A percentile compares a stretch with the other conserved stretches of the same genome.
These are phyloP conservation scores for Acanthosepion lycidas DNA, from an alignment of 2,888 invertebrate species.

Conservation along the genomic window DNA sequence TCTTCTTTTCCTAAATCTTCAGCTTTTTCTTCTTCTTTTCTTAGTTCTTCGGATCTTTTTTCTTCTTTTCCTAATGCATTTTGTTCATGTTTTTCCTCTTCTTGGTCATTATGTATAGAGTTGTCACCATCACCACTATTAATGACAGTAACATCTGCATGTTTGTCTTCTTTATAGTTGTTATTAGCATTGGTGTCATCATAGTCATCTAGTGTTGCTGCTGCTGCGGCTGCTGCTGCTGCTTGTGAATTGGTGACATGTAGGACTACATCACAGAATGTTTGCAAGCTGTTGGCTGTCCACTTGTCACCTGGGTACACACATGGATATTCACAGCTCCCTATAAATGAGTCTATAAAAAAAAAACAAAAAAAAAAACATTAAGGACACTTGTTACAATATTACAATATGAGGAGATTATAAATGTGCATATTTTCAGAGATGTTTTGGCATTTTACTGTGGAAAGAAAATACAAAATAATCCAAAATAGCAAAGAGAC, in stretches of 20 bases:
- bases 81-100: neutral
- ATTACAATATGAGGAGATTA: neutral
- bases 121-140: neutral
- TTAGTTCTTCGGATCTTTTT: neutral
- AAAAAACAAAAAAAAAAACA: neutral
- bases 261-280: slow-evolving; percentile 43
- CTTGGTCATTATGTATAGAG: neutral
- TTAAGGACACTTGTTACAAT: neutral
- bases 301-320: slow-evolving; percentile 45
- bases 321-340: slow-evolving; percentile 45
- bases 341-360: slow-evolving; percentile 43
- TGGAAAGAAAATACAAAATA: neutral
- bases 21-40: neutral
- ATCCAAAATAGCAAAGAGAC: neutral
- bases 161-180: neutral
- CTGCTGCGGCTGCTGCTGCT: slow-evolving; percentile 14
- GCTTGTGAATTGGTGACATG: slow-evolving; percentile 40
- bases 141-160: neutral
- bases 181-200: neutral
- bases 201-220: slow-evolving; percentile 42
- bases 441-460: neutral
- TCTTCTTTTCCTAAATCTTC: no score
- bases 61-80: neutral
- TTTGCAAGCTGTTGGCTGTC: slow-evolving; percentile 40
- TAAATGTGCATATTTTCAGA: no score